These are phyloP conservation scores for Nixonia krombeini DNA, from an alignment of 1,140 invertebrate species.

Conservation along the genomic window DNA sequence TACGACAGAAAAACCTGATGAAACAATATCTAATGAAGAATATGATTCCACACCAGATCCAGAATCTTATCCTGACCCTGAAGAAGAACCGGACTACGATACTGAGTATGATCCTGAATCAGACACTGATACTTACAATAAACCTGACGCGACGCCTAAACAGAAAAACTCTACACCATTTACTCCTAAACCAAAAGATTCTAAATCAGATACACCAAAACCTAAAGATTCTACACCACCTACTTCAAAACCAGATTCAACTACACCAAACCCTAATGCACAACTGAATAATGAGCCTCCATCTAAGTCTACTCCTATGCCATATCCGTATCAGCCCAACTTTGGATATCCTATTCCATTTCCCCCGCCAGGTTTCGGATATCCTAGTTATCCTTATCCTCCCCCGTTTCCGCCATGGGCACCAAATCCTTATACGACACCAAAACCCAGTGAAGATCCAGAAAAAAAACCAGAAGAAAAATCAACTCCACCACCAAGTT, in stretches of 20 bases:
- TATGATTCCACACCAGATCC: slow-evolving; percentile 25
- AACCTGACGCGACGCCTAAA: slow-evolving; percentile 1
- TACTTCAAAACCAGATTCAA: no score
- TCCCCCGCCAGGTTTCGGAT: background rate
- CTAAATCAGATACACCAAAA: slow-evolving; percentile 28
- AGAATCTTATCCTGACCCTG: slow-evolving; percentile 12
- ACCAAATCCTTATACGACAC: background rate
- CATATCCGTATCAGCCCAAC: no score
- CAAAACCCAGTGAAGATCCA: slow-evolving; percentile 8
- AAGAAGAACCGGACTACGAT: slow-evolving; percentile 35
- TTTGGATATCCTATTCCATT: background rate
- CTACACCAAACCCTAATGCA: no score
- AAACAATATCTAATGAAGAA: slow-evolving; percentile 23
- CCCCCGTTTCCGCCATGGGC: no score
- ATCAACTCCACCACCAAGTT: no score
- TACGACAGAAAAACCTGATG: slow-evolving; percentile 7
- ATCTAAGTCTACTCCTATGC: no score
- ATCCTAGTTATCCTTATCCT: background rate
- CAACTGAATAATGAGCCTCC: no score
- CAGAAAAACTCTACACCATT: slow-evolving; percentile 4
- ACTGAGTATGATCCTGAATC: slow-evolving; percentile 34
- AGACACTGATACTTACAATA: slow-evolving; percentile 35
- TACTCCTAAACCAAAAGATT: slow-evolving; percentile 21
- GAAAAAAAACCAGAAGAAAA: slow-evolving; percentile 8
- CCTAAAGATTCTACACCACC: slow-evolving; percentile 4